Conservation (phyloP, 1,140 invertebrate species). For the Scaptomyza pallida region DNA sequence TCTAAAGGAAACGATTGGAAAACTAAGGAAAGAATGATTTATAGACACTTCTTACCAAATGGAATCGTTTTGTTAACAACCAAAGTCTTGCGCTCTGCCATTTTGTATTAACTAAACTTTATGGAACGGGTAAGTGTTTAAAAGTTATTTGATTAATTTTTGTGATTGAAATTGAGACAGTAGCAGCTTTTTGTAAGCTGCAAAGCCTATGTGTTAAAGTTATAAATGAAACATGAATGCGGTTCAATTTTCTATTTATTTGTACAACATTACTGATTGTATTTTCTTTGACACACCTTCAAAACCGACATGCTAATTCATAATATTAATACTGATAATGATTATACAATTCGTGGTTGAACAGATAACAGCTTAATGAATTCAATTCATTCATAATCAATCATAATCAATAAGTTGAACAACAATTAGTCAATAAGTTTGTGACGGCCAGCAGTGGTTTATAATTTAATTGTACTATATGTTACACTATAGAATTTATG, state of each 20-base stretch:
- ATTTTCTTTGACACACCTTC: neutral
- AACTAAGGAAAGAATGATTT: neutral
- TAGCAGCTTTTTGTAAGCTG: neutral
- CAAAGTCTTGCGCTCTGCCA: slow-evolving; percentile 45
- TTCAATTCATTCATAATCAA: slow-evolving; percentile 12
- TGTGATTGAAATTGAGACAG: slow-evolving; percentile 1
- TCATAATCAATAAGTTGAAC: slow-evolving; percentile 35
- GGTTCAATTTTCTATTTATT: too few species aligned
- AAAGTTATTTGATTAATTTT: slow-evolving; percentile 27
- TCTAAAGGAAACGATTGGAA: slow-evolving; percentile 36
- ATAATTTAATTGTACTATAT: slow-evolving; percentile 46
- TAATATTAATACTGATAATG: slow-evolving; percentile 18
- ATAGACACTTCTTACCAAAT: slow-evolving; percentile 49
- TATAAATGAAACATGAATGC: too few species aligned
- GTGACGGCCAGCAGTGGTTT: slow-evolving; percentile 29
- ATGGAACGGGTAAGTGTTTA: neutral
- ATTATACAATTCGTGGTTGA: neutral
- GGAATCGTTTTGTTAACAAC: slow-evolving; percentile 70
- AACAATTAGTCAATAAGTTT: slow-evolving; percentile 9
- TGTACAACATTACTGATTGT: neutral
- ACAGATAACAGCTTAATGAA: slow-evolving; percentile 13
- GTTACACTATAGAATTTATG: slow-evolving; percentile 49
- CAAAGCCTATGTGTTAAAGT: too few species aligned
- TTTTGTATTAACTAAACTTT: slow-evolving; percentile 9
- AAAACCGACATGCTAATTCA: neutral